phyloP scores from a whole-genome alignment of 2,888 invertebrate species.

The Petrolisthes manimaculis region DNA sequence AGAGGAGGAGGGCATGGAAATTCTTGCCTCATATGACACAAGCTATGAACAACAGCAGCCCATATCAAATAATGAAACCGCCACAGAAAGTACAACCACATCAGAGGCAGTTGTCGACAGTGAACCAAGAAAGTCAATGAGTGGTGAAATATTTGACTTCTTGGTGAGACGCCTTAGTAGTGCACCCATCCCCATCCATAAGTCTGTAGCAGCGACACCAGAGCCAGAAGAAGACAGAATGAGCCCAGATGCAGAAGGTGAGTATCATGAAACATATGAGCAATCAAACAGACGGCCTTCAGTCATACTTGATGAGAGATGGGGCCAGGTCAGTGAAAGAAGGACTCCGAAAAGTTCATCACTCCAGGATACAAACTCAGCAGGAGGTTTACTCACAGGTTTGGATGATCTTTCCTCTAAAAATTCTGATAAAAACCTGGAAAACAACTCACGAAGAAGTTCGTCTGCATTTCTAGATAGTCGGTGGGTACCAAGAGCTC shows the following conservation, averaged over 20 bases:
- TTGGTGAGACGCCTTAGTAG: constrained; percentile 42
- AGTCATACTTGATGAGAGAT: constrained; percentile 4
- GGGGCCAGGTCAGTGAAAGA: not conserved
- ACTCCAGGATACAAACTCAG: not conserved
- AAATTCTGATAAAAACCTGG: not conserved
- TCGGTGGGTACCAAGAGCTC: constrained; percentile 20
- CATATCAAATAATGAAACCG: too few relatives aligned
- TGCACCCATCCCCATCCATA: constrained; percentile 41
- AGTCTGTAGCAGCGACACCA: not conserved
- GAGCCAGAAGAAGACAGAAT: not conserved
- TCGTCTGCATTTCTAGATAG: not conserved
- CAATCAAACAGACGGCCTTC: constrained; percentile 10
- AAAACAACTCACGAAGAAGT: constrained; percentile 9
- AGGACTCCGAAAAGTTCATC: not conserved
- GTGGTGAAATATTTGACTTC: constrained; percentile 18
- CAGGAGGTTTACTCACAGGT: not conserved
- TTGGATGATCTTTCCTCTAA: not conserved
- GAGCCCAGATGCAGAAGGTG: too few relatives aligned
- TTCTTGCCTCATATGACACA: too few relatives aligned
- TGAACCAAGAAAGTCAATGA: constrained; percentile 11
- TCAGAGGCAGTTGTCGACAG: not conserved
- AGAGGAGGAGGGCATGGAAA: too few relatives aligned
- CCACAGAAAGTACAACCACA: too few relatives aligned
- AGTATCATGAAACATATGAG: not conserved
- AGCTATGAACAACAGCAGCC: too few relatives aligned